A percentile compares a stretch with the other conserved stretches of the same genome.
Conservation (phyloP, 2,113 vertebrate species). For the Notiomystis cincta region DNA sequence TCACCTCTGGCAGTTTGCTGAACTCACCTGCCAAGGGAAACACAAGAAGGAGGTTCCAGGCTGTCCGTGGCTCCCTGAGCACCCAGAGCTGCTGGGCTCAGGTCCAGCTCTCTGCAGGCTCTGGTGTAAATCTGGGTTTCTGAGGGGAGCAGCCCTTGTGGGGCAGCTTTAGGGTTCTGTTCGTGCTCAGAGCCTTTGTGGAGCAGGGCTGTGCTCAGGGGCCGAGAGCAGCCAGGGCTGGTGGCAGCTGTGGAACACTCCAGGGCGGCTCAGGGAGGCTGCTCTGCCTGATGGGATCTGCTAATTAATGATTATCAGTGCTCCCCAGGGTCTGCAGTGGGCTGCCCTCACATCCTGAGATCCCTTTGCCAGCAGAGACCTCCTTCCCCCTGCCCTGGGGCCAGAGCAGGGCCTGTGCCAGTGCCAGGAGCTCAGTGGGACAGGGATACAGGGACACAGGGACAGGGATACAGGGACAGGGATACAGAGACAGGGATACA, state of each 20-base stretch:
- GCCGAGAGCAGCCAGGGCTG: not conserved
- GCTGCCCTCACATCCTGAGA: not conserved
- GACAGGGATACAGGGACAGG: too few species aligned
- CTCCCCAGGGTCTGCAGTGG: not conserved
- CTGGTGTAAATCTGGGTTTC: not conserved
- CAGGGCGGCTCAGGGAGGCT: not conserved
- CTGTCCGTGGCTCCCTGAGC: not conserved
- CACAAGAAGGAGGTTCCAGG: not conserved
- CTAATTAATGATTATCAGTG: not conserved
- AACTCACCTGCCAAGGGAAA: not conserved
- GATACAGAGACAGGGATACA: not conserved
- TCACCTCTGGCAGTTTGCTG: not conserved
- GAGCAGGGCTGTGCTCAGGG: not conserved
- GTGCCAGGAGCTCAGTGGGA: fast-evolving
- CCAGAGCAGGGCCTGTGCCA: not conserved
- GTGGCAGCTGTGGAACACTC: not conserved
- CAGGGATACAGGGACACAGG: too few species aligned
- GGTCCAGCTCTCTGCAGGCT: not conserved
- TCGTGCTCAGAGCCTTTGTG: not conserved
- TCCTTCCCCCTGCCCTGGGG: not conserved
- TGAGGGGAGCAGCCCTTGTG: not conserved
- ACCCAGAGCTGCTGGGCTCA: not conserved
- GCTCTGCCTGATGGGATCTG: not conserved
- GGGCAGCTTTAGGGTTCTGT: not conserved
- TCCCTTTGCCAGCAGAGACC: not conserved